phyloP scores from a whole-genome alignment of 2,797 vertebrate species.

The Poecile montanus region DNA sequence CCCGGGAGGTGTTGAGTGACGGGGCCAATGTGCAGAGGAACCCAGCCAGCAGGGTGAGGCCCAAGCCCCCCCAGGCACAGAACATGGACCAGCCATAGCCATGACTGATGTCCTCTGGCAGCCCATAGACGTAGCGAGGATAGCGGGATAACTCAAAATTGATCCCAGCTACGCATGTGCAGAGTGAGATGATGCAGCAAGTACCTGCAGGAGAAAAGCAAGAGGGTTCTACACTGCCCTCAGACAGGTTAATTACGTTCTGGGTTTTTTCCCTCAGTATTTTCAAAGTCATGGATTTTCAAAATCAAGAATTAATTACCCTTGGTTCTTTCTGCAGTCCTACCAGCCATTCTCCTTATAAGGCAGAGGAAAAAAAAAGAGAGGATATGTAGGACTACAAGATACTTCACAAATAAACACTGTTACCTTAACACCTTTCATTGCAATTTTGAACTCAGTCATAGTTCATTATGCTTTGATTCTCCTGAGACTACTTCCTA shows the following conservation, averaged over 20 bases:
- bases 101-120: conserved; percentile 95
- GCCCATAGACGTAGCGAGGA: conserved; percentile 90
- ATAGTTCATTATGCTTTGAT: not conserved
- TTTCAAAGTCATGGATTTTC: not conserved
- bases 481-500: not conserved
- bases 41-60: conserved; percentile 91
- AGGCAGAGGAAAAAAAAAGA: not conserved
- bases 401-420: not conserved
- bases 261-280: accelerated
- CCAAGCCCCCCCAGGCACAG: conserved; percentile 94
- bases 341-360: not conserved
- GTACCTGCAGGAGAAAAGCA: conserved; percentile 81
- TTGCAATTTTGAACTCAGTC: not conserved
- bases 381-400: not conserved
- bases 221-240: conserved; percentile 19
- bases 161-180: conserved; percentile 93
- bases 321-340: not conserved
- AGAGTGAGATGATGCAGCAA: conserved; percentile 94
- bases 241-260: not conserved
- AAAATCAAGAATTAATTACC: not conserved
- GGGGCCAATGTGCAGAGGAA: conserved; percentile 94
- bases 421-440: not conserved
- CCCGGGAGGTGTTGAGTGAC: conserved; percentile 89
- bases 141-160: conserved; percentile 94
- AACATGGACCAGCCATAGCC: conserved; percentile 99